Evolutionary conservation across 1,140 invertebrate genomes (phyloP).

Genomic region (Drosophila pachea): DNA sequence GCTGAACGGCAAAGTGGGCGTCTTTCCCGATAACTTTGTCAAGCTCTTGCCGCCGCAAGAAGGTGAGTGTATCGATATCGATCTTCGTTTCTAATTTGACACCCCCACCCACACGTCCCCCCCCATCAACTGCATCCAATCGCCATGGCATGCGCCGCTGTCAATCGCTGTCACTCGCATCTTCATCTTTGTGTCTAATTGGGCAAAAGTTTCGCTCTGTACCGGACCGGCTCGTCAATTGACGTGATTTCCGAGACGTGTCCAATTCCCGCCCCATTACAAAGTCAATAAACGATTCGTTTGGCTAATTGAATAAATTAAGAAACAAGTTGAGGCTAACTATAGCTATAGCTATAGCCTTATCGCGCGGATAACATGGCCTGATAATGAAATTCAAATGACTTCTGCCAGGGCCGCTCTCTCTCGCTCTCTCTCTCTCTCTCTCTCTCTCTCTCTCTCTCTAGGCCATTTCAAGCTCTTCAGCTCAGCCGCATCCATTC

Average conservation of each 20-base stretch:
- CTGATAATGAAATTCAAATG: too few species aligned
- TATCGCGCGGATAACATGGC: constrained; percentile 16
- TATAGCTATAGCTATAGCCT: background rate
- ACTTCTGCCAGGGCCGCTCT: too few species aligned
- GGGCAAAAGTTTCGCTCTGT: constrained; percentile 48
- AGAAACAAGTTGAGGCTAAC: constrained; percentile 15
- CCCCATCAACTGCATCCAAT: constrained; percentile 38
- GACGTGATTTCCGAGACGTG: constrained; percentile 19
- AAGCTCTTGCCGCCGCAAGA: constrained; percentile 81
- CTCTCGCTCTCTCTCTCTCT: too few species aligned
- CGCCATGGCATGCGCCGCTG: constrained; percentile 4
- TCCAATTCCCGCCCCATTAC: constrained; percentile 27
- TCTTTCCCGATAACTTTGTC: constrained; percentile 99
- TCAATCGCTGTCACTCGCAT: constrained; percentile 27
- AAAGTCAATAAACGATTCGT: constrained; percentile 63
- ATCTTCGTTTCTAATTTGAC: too few species aligned
- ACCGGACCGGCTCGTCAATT: constrained; percentile 2
- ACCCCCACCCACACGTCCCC: too few species aligned
- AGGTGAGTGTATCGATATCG: constrained; percentile 71
- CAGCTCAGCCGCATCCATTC: too few species aligned
- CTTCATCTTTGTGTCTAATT: constrained; percentile 46
- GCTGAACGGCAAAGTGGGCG: constrained; percentile 90
- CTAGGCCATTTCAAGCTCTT: too few species aligned
- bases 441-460: too few species aligned
- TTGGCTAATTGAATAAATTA: constrained; percentile 66